Base-by-base conservation (phyloP, 1,140 invertebrate genomes). In the Thrips palmi region DNA sequence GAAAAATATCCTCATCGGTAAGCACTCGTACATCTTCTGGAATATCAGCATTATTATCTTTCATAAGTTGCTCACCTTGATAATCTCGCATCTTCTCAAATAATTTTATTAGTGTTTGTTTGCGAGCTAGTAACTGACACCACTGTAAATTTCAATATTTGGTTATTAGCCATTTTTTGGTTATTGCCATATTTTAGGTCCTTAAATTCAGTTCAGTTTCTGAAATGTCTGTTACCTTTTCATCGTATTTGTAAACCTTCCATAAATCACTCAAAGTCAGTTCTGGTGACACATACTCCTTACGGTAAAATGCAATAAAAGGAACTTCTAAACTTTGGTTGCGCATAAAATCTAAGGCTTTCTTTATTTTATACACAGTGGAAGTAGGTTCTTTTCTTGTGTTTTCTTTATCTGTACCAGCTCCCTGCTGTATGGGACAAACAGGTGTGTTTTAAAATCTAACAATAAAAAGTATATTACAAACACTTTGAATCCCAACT, bases 261-360 rank as follows among this genome's bases (percentile, higher is more conserved):
- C 94, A 99, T 1, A 99, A 58, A 55, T 97, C 93, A 50, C 89
- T 88, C 15, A 97, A 89, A 39, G 78, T 87, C 7, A 98, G 56
- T 49, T 96, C 89, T 0, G 89, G 87, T 49, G 88, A 75, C 0
- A 97, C 86, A 53, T 97, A 93, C 56, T 99, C 96, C 59, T 98
- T 98, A 18, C 94, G 69, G 52, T 99, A 99, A 56, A 96, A 97
- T 0, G 91, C 86, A 48, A 99, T 98, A 52, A 98, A 99, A 1
- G 94, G 91, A 18, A 97, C 91, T 63, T 97, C 92, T 48, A 91
- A 67, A 23, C 85, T 74, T 48, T 93, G 82, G 59, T 94, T 96
- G 11, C 93, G 62, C 70, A 98, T 96, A 50, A 96, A 96, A 45
- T 93, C 85, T 0, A 98, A 57, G 0, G 89, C 86, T 58, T 94